Base-by-base conservation (phyloP, 2,113 vertebrate species). In the Neolamprologus fasciatus region DNA sequence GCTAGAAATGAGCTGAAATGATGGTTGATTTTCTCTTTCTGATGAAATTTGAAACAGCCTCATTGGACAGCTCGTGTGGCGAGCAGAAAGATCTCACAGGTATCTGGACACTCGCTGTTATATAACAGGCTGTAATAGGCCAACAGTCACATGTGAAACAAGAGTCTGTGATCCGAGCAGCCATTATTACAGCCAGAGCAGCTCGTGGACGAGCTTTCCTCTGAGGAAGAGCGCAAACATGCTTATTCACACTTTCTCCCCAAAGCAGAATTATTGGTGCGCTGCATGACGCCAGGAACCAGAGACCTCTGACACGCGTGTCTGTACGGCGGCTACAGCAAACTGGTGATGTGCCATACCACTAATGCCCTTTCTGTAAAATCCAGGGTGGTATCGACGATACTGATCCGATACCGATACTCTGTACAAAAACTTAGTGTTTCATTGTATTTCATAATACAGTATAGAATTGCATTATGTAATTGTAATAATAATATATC, bases 151-250 rank as follows among this genome's bases (percentile, higher is more conserved):
- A 73, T 7, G 66, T 16, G 66, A 71, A 42, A 42, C 12, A 23
- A 12, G 61, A 35, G 7, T 4, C 10, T 33, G 19, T 40, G 63
- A 68, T 21, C 6, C 3, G 5, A 16, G 21, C 40, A 45, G 13
- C 58, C 58, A 35, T 63, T 63, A 9, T 10, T 19, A 35, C 31
- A 63, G 58, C 21, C 23, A 16, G 40, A 73, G 68, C 4, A 45
- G 68, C 21, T 73, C 3, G 21, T 26, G 40, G 5, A 45, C 10
- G 21, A 73, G 21, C 21, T 26, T 45, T 17, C 35, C 12, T 14
- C 35, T 13, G 21, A 71, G 66, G 35, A 23, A 23, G 12, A 47
- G 21, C 0, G 0, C 5, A 10, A 11, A 28, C 21, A 17, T 47
- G 68, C 21, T 73, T 26, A 73, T 47, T 42, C 13, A 73, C 66